Conservation (phyloP, 2,797 vertebrate genomes). For the Vireo griseus region DNA sequence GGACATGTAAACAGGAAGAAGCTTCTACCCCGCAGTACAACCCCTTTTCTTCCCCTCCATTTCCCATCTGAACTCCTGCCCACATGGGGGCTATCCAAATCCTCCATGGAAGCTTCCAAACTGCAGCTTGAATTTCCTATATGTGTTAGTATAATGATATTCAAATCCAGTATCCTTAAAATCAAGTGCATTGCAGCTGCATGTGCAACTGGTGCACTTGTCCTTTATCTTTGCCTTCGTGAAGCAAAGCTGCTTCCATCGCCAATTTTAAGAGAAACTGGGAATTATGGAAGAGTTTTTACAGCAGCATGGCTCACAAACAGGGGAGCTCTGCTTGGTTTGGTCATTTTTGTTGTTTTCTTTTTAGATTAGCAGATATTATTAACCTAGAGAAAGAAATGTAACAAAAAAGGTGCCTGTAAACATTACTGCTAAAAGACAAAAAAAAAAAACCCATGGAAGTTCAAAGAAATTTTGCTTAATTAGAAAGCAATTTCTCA, state of each 20-base stretch:
- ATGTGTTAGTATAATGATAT: neutral
- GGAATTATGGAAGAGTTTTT: neutral
- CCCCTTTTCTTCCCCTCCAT: neutral
- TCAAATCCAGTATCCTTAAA: neutral
- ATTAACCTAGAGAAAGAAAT: neutral
- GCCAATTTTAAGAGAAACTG: neutral
- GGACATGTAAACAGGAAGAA: neutral
- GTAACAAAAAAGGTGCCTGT: neutral
- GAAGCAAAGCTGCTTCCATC: neutral
- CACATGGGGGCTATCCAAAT: fast-evolving
- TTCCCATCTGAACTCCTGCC: neutral
- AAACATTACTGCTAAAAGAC: neutral
- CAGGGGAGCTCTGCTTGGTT: neutral
- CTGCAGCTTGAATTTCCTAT: neutral
- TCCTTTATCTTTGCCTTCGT: neutral
- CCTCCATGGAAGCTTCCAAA: neutral
- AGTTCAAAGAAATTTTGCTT: neutral
- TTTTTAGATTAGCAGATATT: neutral
- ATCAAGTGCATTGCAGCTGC: neutral
- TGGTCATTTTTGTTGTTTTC: neutral
- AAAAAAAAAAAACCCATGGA: neutral
- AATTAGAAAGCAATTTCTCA: neutral
- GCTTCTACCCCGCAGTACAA: neutral
- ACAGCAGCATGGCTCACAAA: neutral
- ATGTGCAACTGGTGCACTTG: neutral